These are phyloP conservation scores for Cerastis leucographa DNA, from an alignment of 2,888 invertebrate genomes.

Conservation along the genomic window DNA sequence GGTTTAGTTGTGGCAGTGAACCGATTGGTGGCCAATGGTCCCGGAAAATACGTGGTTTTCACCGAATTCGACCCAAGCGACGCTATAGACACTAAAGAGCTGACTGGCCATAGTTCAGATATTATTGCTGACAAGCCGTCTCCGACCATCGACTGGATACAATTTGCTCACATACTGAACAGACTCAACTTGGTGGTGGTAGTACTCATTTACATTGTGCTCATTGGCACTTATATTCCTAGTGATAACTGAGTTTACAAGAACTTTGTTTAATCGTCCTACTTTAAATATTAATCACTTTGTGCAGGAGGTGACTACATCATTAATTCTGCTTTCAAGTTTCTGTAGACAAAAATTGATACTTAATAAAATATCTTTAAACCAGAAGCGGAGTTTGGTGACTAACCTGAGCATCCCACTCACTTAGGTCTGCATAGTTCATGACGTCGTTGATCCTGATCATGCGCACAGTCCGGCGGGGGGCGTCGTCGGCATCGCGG, in stretches of 20 bases:
- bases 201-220: conserved; percentile 80
- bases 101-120: conserved; percentile 73
- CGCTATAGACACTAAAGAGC: conserved; percentile 71
- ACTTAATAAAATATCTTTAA: conserved; percentile 28
- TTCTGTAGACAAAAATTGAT: conserved; percentile 7
- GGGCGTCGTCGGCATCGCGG: conserved; percentile 69
- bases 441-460: conserved; percentile 86
- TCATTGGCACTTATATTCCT: conserved; percentile 83
- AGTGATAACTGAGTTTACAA: conserved; percentile 66
- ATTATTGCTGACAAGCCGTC: conserved; percentile 66
- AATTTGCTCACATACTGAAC: conserved; percentile 83
- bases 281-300: neutral
- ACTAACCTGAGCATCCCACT: conserved; percentile 85
- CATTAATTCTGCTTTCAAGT: neutral
- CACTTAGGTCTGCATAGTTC: conserved; percentile 79
- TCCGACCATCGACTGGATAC: conserved; percentile 81
- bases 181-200: conserved; percentile 79
- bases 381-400: conserved; percentile 10
- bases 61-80: conserved; percentile 85
- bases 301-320: neutral
- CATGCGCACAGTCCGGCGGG: conserved; percentile 79
- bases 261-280: neutral
- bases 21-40: conserved; percentile 78
- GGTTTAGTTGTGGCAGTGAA: conserved; percentile 80
- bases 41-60: conserved; percentile 85